Conservation (phyloP, 2,797 vertebrate genomes). For the Amblyopsis hoosieri region DNA sequence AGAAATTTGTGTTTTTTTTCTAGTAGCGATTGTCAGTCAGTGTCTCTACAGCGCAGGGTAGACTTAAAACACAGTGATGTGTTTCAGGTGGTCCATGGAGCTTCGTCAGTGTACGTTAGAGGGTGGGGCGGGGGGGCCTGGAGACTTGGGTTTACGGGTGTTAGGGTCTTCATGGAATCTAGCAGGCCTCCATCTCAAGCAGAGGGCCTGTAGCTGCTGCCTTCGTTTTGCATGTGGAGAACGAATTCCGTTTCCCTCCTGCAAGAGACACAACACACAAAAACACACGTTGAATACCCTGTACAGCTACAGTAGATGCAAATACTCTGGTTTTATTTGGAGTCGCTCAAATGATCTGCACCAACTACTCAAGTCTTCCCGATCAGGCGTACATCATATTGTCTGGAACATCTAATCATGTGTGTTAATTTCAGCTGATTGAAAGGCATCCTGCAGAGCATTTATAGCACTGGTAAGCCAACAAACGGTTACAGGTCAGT, state of each 20-base stretch:
- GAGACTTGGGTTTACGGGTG: conserved; percentile 76
- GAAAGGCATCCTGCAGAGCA: conserved; percentile 23
- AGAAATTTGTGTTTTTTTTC: conserved; percentile 17
- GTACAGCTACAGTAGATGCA: not conserved
- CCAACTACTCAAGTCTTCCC: no score
- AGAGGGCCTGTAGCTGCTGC: conserved; percentile 92
- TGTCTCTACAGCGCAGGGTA: conserved; percentile 84
- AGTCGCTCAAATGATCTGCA: no score
- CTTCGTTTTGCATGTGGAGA: conserved; percentile 97
- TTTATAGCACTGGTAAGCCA: conserved; percentile 29
- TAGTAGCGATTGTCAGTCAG: conserved; percentile 92
- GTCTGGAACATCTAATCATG: conserved; percentile 28
- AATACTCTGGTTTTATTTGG: not conserved
- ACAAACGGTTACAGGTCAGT: conserved; percentile 56
- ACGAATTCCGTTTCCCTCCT: conserved; percentile 94
- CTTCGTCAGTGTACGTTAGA: no score
- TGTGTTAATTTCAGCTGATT: conserved; percentile 28
- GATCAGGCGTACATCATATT: conserved; percentile 16
- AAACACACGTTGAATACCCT: not conserved
- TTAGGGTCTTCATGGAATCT: conserved; percentile 81
- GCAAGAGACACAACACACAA: conserved; percentile 3
- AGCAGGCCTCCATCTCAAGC: conserved; percentile 99
- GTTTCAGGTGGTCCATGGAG: conserved; percentile 23
- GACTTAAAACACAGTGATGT: conserved; percentile 69
- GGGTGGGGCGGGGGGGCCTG: conserved; percentile 54